Evolutionary conservation across 2,113 vertebrate species (phyloP).

Genomic region (Scytalopus superciliaris): DNA sequence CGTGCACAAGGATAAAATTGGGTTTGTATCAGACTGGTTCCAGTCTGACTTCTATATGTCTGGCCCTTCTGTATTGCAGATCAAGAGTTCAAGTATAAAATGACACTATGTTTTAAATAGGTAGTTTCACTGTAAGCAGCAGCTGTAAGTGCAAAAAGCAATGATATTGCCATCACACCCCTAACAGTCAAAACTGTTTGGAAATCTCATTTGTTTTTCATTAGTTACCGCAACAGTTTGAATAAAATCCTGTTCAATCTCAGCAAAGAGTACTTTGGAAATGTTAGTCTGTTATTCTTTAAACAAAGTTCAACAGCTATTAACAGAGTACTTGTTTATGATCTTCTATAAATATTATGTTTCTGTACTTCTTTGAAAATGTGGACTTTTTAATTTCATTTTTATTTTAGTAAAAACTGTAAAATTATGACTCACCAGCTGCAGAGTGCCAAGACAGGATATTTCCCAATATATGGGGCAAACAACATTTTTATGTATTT

Average conservation of each 20-base stretch:
- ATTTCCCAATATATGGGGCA: slow-evolving; percentile 49
- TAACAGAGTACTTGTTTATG: slow-evolving; percentile 65
- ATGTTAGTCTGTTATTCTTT: slow-evolving; percentile 74
- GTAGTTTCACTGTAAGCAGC: slow-evolving; percentile 55
- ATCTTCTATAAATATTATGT: slow-evolving; percentile 63
- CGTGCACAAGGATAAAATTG: neutral
- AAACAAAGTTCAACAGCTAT: slow-evolving; percentile 57
- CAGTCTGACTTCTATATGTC: neutral
- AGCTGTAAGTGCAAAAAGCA: slow-evolving; percentile 59
- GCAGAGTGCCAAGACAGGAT: slow-evolving; percentile 52
- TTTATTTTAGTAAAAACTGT: slow-evolving; percentile 73
- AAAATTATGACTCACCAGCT: slow-evolving; percentile 58
- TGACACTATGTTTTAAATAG: slow-evolving; percentile 36
- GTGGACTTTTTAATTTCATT: slow-evolving; percentile 68
- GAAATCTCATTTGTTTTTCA: slow-evolving; percentile 70
- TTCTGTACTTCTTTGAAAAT: slow-evolving; percentile 59
- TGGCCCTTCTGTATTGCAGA: slow-evolving; percentile 1
- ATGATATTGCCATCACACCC: slow-evolving; percentile 58
- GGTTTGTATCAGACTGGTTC: neutral
- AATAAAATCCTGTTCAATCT: slow-evolving; percentile 72
- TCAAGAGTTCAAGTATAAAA: slow-evolving; percentile 61
- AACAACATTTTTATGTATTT: slow-evolving; percentile 58
- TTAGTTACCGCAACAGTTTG: slow-evolving; percentile 68
- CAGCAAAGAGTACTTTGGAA: slow-evolving; percentile 69
- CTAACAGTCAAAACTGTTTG: slow-evolving; percentile 68